Base-by-base conservation (phyloP, 2,888 invertebrate genomes). In the Nasonovia ribisnigri region DNA sequence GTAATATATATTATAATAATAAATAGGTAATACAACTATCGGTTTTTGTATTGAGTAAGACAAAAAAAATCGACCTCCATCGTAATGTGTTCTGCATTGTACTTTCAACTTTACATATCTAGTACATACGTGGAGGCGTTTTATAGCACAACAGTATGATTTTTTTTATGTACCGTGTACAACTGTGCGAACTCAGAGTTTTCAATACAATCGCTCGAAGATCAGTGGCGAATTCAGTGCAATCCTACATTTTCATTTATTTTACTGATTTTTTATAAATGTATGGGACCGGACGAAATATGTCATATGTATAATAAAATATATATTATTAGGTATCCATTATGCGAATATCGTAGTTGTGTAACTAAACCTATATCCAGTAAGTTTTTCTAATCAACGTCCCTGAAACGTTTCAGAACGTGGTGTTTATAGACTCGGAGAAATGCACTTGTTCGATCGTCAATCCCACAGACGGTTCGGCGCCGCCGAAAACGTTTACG, bases 401-500 rank as follows among this genome's bases (percentile, higher is more conserved):
- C 3, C 16, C 0, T 57, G 11, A 48, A 57, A 29, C 46, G 26
- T 90, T 95, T 95, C 16, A 97, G 97, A 96, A 96, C 95, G 97
- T 97, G 87, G 96, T 98, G 46, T 96, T 96, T 95, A 97, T 97
- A 96, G 97, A 97, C 95, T 96, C 96, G 96, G 96, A 96, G 95
- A 96, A 96, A 95, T 98, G 96, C 95, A 97, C 96, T 95, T 97
- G 96, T 95, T 95, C 96, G 67, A 96, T 97, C 77, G 96, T 96
- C 95, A 97, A 97, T 95, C 97, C 97, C 8, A 96, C 96, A 91
- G 97, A 97, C 95, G 96, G 96, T 20, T 96, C 96, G 24, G 96
- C 96, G 0, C 97, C 97, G 51, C 96, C 97, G 3, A 97, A 97
- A 96, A 96, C 96, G 16, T 98, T 98, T 96, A 97, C 97, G 43